Conservation (phyloP, 1,140 invertebrate genomes). For the Geopemphigus sp. region DNA sequence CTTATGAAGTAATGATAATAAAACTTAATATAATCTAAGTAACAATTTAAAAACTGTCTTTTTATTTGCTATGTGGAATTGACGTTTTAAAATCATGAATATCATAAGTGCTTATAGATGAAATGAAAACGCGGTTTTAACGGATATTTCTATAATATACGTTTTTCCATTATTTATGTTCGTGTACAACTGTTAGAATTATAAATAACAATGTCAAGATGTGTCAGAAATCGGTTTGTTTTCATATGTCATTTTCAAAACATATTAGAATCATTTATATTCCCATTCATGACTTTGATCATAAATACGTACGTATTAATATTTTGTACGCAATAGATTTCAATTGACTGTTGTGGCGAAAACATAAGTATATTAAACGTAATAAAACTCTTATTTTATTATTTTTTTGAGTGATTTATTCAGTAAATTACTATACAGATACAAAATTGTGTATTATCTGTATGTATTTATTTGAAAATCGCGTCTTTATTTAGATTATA, state of each 20-base stretch:
- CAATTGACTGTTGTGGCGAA: background rate
- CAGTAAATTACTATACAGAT: background rate
- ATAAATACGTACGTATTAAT: background rate
- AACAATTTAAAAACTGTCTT: no score
- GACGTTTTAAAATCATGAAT: background rate
- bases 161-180: background rate
- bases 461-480: background rate
- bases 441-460: background rate
- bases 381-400: background rate
- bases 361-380: background rate
- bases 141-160: background rate
- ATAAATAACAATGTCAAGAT: background rate
- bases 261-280: background rate
- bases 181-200: background rate
- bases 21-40: background rate
- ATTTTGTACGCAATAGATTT: background rate
- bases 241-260: conserved; percentile 5
- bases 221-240: background rate
- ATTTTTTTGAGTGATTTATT: background rate
- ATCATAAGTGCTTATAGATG: background rate
- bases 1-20: background rate
- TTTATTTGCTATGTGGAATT: no score
- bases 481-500: background rate
- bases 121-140: background rate
- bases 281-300: background rate